Percentiles rank a stretch among this genome's conserved stretches.
phyloP scores from a whole-genome alignment of 2,113 vertebrate genomes.

The Varanus komodoensis region DNA sequence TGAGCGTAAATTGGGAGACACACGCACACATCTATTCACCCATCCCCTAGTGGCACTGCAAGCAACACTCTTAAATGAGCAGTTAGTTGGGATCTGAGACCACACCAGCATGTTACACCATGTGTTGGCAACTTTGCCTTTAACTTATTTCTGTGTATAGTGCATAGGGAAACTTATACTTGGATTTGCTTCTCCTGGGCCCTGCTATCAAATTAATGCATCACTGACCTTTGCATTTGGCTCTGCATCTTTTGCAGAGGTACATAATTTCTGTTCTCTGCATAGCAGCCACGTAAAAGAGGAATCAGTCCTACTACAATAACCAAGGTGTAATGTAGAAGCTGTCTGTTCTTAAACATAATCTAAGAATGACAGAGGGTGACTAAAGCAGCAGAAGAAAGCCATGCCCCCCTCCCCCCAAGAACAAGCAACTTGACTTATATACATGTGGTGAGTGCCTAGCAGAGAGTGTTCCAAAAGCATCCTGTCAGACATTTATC shows the following conservation, averaged over 20 bases:
- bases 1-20: no score
- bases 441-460: neutral
- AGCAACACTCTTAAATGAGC: neutral
- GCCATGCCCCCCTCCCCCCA: neutral
- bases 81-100: neutral
- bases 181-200: neutral
- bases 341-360: neutral
- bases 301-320: neutral
- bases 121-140: neutral
- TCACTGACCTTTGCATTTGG: neutral
- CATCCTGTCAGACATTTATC: constrained; percentile 5
- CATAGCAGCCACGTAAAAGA: neutral
- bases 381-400: neutral
- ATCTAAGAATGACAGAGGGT: neutral
- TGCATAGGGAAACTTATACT: neutral
- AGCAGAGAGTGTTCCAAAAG: neutral
- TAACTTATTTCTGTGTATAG: neutral
- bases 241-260: no score
- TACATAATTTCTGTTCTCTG: neutral
- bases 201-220: neutral
- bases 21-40: no score
- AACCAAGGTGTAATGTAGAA: neutral
- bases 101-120: neutral
- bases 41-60: neutral
- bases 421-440: neutral